Percentiles rank a stretch among this genome's conserved stretches.
These are phyloP conservation scores for Rhynchophorus ferrugineus DNA, from an alignment of 1,140 invertebrate genomes.

Conservation along the genomic window DNA sequence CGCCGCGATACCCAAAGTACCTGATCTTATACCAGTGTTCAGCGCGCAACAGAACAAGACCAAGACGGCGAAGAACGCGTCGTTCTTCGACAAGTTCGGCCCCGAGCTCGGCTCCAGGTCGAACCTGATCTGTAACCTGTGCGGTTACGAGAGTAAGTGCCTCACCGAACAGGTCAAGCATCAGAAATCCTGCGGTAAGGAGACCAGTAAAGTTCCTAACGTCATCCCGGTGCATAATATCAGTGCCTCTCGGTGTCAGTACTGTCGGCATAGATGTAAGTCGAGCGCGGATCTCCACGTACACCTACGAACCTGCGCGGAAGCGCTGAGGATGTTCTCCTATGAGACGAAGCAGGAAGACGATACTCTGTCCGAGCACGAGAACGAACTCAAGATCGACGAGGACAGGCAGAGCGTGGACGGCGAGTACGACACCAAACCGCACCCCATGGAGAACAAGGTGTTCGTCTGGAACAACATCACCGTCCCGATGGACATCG, in stretches of 20 bases:
- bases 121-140: conserved; percentile 61
- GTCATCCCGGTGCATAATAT: conserved; percentile 42
- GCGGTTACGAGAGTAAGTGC: conserved; percentile 74
- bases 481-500: conserved; percentile 38
- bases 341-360: conserved; percentile 17
- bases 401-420: conserved; percentile 33
- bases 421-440: conserved; percentile 39
- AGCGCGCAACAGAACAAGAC: conserved; percentile 45
- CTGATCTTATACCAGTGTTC: conserved; percentile 30
- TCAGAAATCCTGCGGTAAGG: conserved; percentile 59
- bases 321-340: conserved; percentile 41
- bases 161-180: conserved; percentile 72
- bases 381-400: conserved; percentile 39
- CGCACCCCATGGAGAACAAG: conserved; percentile 66
- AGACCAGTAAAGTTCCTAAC: conserved; percentile 31
- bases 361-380: conserved; percentile 26
- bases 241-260: conserved; percentile 74
- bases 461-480: conserved; percentile 68
- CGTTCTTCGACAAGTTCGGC: conserved; percentile 76
- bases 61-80: conserved; percentile 52
- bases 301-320: conserved; percentile 63
- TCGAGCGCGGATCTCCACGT: conserved; percentile 65
- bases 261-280: conserved; percentile 77
- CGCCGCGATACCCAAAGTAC: conserved; percentile 12
- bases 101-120: conserved; percentile 51